These are phyloP conservation scores for Hippocampus guttulatus DNA, from an alignment of 2,113 vertebrate species.

Conservation along the genomic window DNA sequence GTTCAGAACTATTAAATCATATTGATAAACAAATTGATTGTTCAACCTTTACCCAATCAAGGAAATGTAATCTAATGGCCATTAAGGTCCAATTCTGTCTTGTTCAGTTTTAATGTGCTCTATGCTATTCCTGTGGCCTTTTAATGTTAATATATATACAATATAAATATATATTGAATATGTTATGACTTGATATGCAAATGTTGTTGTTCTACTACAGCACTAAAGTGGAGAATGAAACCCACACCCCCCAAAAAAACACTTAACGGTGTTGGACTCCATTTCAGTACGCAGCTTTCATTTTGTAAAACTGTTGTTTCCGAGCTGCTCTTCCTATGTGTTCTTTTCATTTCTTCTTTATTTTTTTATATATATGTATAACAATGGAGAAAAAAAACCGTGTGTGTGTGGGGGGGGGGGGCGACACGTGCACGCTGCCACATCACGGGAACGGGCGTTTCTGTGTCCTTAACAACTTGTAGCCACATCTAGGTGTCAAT, in stretches of 20 bases:
- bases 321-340: slow-evolving; percentile 67
- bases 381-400: not conserved
- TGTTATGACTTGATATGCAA: slow-evolving; percentile 76
- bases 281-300: slow-evolving; percentile 64
- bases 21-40: not conserved
- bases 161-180: slow-evolving; percentile 63
- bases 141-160: slow-evolving; percentile 63
- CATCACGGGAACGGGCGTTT: slow-evolving; percentile 67
- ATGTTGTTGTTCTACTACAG: slow-evolving; percentile 59
- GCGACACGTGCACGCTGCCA: slow-evolving; percentile 61
- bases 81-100: slow-evolving; percentile 43
- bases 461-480: slow-evolving; percentile 70
- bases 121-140: slow-evolving; percentile 80
- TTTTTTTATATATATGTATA: slow-evolving; percentile 55
- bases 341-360: slow-evolving; percentile 18
- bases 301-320: slow-evolving; percentile 58
- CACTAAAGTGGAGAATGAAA: slow-evolving; percentile 48
- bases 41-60: not conserved
- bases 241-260: not conserved
- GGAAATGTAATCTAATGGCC: not conserved
- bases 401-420: too few relatives aligned
- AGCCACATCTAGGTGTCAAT: slow-evolving; percentile 66
- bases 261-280: slow-evolving; percentile 50
- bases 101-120: slow-evolving; percentile 63
- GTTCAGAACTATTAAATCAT: not conserved